Conservation (phyloP, 2,888 invertebrate species). For the Polyommatus icarus region DNA sequence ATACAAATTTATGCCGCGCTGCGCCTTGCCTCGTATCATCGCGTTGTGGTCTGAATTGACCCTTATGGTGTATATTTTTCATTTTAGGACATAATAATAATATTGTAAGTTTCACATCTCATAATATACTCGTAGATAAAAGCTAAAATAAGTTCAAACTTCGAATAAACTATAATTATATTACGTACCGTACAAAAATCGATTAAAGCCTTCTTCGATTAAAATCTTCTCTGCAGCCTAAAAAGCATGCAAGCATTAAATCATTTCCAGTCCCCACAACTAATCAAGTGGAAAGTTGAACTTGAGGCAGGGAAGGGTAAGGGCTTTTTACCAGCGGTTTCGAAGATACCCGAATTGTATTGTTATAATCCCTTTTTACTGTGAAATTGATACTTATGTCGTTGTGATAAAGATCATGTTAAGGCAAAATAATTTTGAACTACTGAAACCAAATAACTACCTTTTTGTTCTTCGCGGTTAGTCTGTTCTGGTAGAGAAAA, state of each 20-base stretch:
- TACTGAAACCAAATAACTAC: not conserved
- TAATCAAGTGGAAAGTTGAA: conserved; percentile 72
- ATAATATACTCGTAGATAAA: no score
- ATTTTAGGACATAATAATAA: no score
- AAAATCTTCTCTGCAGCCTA: conserved; percentile 2
- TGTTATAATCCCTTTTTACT: conserved; percentile 13
- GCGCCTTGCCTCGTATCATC: no score
- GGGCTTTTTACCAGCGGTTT: conserved; percentile 11
- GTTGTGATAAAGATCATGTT: not conserved
- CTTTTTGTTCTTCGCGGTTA: not conserved
- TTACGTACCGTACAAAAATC: not conserved
- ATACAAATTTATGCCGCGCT: no score
- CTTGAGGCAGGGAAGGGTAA: conserved; percentile 45
- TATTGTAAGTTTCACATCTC: no score
- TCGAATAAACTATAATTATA: not conserved
- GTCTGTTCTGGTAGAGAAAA: not conserved
- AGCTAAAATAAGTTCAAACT: no score
- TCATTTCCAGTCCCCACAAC: conserved; percentile 49
- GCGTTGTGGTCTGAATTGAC: no score
- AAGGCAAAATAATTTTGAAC: not conserved
- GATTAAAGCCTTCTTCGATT: not conserved
- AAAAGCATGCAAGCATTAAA: conserved; percentile 32
- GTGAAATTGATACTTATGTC: not conserved
- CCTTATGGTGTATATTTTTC: no score
- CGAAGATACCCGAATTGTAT: conserved; percentile 4